A percentile compares a stretch with the other conserved stretches of the same genome.
Conservation (phyloP, 2,113 vertebrate species). For the Meleagris gallopavo region DNA sequence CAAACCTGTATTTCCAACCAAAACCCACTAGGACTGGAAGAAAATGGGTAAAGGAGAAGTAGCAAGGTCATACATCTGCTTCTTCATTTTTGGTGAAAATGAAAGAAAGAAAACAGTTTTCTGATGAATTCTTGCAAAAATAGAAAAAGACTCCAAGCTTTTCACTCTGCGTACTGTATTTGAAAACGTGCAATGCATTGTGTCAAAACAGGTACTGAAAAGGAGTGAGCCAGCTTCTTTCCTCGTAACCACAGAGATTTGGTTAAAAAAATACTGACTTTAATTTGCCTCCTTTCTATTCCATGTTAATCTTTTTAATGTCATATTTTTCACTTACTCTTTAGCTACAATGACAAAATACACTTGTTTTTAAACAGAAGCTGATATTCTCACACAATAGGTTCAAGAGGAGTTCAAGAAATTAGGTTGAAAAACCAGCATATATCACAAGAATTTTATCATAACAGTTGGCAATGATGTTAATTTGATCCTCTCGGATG, state of each 20-base stretch:
- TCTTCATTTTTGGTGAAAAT: neutral
- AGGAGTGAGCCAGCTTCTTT: conserved; percentile 4
- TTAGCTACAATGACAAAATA: neutral
- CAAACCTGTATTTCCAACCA: neutral
- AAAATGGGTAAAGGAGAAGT: neutral
- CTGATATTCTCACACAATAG: neutral
- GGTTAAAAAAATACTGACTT: neutral
- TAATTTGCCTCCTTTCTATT: neutral
- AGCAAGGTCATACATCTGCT: neutral
- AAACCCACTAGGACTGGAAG: neutral
- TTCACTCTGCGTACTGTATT: neutral
- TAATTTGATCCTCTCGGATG: neutral
- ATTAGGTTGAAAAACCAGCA: neutral
- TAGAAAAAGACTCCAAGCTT: neutral
- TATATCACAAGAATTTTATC: neutral
- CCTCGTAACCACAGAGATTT: neutral
- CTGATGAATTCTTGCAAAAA: neutral
- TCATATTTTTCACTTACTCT: neutral
- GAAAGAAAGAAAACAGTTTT: conserved; percentile 2
- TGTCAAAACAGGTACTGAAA: conserved; percentile 6
- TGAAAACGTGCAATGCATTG: neutral
- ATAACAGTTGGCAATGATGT: neutral
- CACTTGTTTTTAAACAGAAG: conserved; percentile 22
- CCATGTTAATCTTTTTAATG: neutral
- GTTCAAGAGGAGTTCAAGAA: neutral